Conservation (phyloP, 1,140 invertebrate genomes). For the Drosophila oshimai region DNA sequence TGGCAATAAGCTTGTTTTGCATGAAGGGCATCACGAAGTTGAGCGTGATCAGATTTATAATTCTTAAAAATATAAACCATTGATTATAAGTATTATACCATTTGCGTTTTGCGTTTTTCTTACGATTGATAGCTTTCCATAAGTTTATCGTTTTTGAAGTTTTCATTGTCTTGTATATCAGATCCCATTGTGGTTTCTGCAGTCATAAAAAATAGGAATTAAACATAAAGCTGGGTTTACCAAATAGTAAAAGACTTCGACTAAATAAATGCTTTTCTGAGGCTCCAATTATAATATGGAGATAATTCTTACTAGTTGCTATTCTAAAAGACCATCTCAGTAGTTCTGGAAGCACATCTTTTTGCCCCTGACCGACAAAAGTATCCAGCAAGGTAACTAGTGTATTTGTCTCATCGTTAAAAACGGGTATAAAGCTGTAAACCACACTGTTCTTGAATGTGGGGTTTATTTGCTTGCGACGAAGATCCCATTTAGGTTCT, state of each 20-base stretch:
- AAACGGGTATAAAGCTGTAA: slow-evolving; percentile 54
- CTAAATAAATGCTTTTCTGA: too few relatives aligned
- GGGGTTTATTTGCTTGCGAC: slow-evolving; percentile 53
- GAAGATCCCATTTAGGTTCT: slow-evolving; percentile 51
- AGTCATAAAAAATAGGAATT: too few relatives aligned
- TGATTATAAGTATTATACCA: background rate
- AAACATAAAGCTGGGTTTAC: background rate
- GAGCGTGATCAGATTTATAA: background rate
- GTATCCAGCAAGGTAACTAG: slow-evolving; percentile 29
- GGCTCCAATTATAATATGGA: too few relatives aligned
- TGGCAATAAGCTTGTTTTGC: background rate
- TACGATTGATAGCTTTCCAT: slow-evolving; percentile 27
- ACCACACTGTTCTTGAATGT: slow-evolving; percentile 50
- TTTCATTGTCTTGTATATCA: slow-evolving; percentile 4
- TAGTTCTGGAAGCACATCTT: slow-evolving; percentile 25
- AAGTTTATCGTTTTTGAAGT: background rate
- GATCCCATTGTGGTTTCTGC: slow-evolving; percentile 57
- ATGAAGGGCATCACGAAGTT: background rate
- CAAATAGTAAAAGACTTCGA: too few relatives aligned
- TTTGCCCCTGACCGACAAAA: slow-evolving; percentile 3
- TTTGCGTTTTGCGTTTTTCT: background rate
- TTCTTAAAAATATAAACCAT: background rate
- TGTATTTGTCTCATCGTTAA: slow-evolving; percentile 39
- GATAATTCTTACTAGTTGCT: slow-evolving; percentile 39
- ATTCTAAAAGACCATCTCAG: slow-evolving; percentile 38